These are phyloP conservation scores for Cyrtorhinus lividipennis DNA, from an alignment of 1,140 invertebrate species.

Conservation along the genomic window DNA sequence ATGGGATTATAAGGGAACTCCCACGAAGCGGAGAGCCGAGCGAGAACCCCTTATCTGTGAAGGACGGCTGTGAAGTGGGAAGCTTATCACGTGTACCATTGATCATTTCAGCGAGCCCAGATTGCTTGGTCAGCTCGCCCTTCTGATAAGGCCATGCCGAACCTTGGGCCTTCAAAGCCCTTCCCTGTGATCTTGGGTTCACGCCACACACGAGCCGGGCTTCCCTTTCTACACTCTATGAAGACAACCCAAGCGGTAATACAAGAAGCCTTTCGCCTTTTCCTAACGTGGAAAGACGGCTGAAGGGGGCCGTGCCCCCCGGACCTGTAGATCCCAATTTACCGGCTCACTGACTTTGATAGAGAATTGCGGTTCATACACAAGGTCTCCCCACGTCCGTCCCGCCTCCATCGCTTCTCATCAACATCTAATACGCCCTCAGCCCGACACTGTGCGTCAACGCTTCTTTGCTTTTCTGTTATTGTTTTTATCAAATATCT, in stretches of 20 bases:
- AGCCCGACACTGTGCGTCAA: too few relatives aligned
- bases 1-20: not conserved
- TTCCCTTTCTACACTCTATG: not conserved
- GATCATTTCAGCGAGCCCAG: not conserved
- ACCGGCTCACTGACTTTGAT: slow-evolving; percentile 4
- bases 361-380: slow-evolving; percentile 9
- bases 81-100: slow-evolving; percentile 6
- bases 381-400: not conserved
- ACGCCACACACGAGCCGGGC: not conserved
- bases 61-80: not conserved
- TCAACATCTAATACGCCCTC: too few relatives aligned
- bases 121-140: not conserved
- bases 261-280: slow-evolving; percentile 6
- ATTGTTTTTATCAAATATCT: too few relatives aligned
- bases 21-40: not conserved
- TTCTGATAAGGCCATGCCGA: not conserved
- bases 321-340: slow-evolving; percentile 9
- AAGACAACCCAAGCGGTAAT: slow-evolving; percentile 1
- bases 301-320: not conserved
- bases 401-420: too few relatives aligned
- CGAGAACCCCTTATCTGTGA: not conserved
- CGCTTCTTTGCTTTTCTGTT: too few relatives aligned
- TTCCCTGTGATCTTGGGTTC: not conserved
- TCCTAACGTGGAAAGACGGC: not conserved
- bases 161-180: too few relatives aligned